Evolutionary conservation across 35 echinoderm and acorn worm genomes (phyloP), one percentile per base, ranked within the genome.

Genomic region (Diadema setosum): DNA sequence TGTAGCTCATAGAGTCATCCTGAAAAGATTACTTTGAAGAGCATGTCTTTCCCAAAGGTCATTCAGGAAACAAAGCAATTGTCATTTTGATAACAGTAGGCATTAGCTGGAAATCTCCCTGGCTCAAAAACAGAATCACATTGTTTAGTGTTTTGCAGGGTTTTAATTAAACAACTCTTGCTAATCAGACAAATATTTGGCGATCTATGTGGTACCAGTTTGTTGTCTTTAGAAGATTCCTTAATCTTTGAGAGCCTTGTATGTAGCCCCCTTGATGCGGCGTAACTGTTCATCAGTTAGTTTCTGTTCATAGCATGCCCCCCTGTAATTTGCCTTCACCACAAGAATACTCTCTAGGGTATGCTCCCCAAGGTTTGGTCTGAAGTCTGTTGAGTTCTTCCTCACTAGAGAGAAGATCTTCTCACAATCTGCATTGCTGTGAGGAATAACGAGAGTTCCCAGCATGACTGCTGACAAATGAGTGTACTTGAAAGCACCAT

Each of bases 371-470:
- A 85, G 41, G 20, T 85, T 85, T 7, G 59, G 83, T 24, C 83
- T 39, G 31, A 86, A 86, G 39, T 59, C 83, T 23, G 83, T 86
- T 5, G 17, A 8, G 4, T 87, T 87, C 32, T 70, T 87, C 1
- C 42, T 16, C 37, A 87, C 61, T 8, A 48, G 63, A 6, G 60
- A 70, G 20, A 87, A 75, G 1, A 75, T 43, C 29, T 65, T 24
- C 42, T 75, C 65, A 75, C 84, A 87, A 50, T 44, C 63, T 4
- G 84, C 84, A 87, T 87, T 87, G 42, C 60, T 70, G 31, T 87
- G 84, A 20, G 84, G 84, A 15, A 75, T 70, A 2, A 87, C 84
- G 42, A 86, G 40, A 0, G 70, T 18, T 2, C 84, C 59, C 34
- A 42, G 36, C 59, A 86, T 70, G 5, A 86, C 84, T 9, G 25